A percentile compares a stretch with the other conserved stretches of the same genome.
Evolutionary conservation across 2,888 invertebrate species (phyloP).

Genomic region (Ochropleura plecta): DNA sequence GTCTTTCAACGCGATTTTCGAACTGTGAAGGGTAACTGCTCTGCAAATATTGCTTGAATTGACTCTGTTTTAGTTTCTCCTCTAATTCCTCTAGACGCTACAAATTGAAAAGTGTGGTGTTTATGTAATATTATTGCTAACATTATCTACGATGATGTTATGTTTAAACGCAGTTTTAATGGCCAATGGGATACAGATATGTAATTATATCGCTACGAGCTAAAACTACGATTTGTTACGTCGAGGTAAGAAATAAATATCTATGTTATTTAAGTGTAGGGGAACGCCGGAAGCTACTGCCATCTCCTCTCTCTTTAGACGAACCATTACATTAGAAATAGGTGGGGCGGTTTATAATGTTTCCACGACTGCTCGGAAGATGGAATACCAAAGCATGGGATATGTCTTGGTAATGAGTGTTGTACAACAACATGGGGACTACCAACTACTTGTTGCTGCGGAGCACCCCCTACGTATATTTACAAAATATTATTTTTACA

Average conservation of each 20-base stretch:
- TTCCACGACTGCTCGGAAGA: background rate
- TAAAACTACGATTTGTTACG: slow-evolving; percentile 28
- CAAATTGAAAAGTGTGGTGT: slow-evolving; percentile 22
- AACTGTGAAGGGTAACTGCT: slow-evolving; percentile 78
- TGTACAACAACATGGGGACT: background rate
- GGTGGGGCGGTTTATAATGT: slow-evolving; percentile 8
- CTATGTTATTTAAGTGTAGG: slow-evolving; percentile 41
- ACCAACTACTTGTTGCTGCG: no score
- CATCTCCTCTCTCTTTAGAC: slow-evolving; percentile 36
- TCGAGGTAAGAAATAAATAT: slow-evolving; percentile 33
- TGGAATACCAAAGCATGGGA: background rate
- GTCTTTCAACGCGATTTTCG: slow-evolving; percentile 82
- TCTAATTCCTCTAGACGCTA: slow-evolving; percentile 85
- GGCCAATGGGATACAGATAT: slow-evolving; percentile 32
- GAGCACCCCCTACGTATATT: no score
- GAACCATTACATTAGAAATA: slow-evolving; percentile 35
- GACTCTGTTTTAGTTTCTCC: slow-evolving; percentile 85
- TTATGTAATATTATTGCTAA: slow-evolving; percentile 40
- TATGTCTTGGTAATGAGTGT: background rate
- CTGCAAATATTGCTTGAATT: slow-evolving; percentile 86
- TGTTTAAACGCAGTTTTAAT: slow-evolving; percentile 42
- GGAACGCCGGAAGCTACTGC: slow-evolving; percentile 40
- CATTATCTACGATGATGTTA: slow-evolving; percentile 44
- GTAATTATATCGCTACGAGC: slow-evolving; percentile 44
- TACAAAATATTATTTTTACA: background rate